A percentile compares a stretch with the other conserved stretches of the same genome.
These are phyloP conservation scores for Diloba caeruleocephala DNA, from an alignment of 2,888 invertebrate genomes.

Conservation along the genomic window DNA sequence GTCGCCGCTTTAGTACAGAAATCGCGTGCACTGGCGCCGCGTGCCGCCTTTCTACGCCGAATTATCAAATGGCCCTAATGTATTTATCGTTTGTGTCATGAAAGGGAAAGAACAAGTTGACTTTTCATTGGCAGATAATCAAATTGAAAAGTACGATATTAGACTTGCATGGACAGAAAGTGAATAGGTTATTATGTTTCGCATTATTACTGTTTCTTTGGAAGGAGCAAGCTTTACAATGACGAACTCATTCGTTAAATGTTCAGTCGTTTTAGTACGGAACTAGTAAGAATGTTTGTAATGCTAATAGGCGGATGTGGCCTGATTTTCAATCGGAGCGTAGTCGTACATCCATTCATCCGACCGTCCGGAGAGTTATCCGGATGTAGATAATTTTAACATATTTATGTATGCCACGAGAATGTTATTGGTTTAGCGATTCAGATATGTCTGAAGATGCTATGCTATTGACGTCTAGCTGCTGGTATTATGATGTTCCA, in stretches of 20 bases:
- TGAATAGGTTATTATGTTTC: conserved; percentile 13
- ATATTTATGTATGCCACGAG: conserved; percentile 63
- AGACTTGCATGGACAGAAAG: conserved; percentile 14
- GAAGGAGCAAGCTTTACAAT: conserved; percentile 2
- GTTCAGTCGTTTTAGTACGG: conserved; percentile 57
- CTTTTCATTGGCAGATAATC: conserved; percentile 49
- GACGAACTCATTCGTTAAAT: conserved; percentile 20
- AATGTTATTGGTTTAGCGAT: conserved; percentile 58
- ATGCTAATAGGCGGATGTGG: conserved; percentile 79
- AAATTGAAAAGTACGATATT: conserved; percentile 24
- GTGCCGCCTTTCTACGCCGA: conserved; percentile 60
- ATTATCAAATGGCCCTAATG: conserved; percentile 56
- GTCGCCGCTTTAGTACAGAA: conserved; percentile 42
- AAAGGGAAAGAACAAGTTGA: conserved; percentile 42
- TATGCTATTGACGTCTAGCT: conserved; percentile 18
- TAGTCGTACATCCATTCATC: conserved; percentile 70
- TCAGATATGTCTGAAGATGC: conserved; percentile 51
- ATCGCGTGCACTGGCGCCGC: conserved; percentile 65
- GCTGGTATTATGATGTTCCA: conserved; percentile 10
- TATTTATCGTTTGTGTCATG: conserved; percentile 41
- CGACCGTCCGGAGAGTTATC: conserved; percentile 67
- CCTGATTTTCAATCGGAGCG: conserved; percentile 79
- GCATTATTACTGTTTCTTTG: conserved; percentile 4
- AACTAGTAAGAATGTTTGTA: conserved; percentile 72
- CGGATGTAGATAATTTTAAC: conserved; percentile 77